phyloP scores from a whole-genome alignment of 1,140 invertebrate genomes.

The Papilio dardanus region DNA sequence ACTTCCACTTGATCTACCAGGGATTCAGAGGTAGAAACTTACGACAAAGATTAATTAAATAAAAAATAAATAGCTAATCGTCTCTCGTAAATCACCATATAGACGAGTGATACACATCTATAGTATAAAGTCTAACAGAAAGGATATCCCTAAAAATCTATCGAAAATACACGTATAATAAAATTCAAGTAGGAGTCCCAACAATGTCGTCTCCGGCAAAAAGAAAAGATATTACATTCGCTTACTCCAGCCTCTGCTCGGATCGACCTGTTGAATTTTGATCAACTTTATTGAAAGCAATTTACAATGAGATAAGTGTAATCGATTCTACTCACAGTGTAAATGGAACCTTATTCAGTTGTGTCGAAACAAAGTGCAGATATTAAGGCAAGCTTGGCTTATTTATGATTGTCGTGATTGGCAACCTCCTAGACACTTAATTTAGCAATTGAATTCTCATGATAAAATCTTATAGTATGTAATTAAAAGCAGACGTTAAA shows the following conservation, averaged over 20 bases:
- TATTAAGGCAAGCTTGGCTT: neutral
- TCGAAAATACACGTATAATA: neutral
- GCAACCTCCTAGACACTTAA: no score
- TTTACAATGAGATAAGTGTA: conserved; percentile 22
- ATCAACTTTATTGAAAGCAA: conserved; percentile 16
- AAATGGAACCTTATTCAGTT: neutral
- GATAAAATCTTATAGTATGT: no score
- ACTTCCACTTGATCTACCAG: no score
- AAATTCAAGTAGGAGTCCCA: neutral
- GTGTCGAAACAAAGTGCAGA: neutral
- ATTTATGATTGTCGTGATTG: neutral
- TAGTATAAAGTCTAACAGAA: neutral
- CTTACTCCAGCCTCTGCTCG: neutral
- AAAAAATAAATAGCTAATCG: no score
- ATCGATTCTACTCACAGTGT: neutral
- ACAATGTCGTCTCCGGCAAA: neutral
- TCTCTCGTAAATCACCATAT: no score
- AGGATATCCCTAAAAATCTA: no score
- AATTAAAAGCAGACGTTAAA: neutral
- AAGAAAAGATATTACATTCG: neutral
- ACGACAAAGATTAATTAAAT: no score
- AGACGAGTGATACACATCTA: no score
- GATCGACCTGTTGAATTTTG: conserved; percentile 25
- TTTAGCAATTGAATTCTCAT: no score
- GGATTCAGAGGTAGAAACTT: no score